Conservation (phyloP, 2,888 invertebrate species). For the Drosophila nr. perissopoda region DNA sequence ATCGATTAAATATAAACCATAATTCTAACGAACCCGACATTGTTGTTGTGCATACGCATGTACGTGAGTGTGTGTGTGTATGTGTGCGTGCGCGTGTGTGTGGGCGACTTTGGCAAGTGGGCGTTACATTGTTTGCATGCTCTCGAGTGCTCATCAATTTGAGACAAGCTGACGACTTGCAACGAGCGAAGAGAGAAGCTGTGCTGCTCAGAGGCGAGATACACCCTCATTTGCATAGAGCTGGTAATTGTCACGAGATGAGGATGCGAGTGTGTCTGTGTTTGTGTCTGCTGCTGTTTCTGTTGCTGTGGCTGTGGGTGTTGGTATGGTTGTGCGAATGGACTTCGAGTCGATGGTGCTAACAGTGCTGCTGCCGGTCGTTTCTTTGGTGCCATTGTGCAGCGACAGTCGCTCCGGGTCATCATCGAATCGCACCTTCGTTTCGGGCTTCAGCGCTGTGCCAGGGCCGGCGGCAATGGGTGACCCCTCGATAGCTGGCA, state of each 20-base stretch:
- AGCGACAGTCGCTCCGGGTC: constrained; percentile 37
- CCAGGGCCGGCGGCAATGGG: neutral
- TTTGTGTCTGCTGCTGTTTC: neutral
- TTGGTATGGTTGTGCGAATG: neutral
- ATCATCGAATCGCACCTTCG: constrained; percentile 64
- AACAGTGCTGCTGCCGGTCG: constrained; percentile 2
- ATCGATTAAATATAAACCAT: constrained; percentile 21
- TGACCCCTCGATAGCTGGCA: constrained; percentile 1
- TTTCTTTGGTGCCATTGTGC: constrained; percentile 45
- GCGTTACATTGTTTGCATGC: constrained; percentile 6
- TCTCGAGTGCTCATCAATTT: constrained; percentile 8
- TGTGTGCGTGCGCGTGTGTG: constrained; percentile 6
- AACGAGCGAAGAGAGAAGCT: neutral
- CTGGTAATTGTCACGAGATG: constrained; percentile 43
- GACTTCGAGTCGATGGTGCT: neutral
- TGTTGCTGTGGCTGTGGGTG: neutral
- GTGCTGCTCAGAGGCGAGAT: constrained; percentile 68
- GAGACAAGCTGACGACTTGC: constrained; percentile 4
- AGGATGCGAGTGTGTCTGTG: neutral
- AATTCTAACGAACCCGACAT: constrained; percentile 12
- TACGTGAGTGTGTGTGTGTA: constrained; percentile 9
- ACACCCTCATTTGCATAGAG: constrained; percentile 79
- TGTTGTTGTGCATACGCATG: neutral
- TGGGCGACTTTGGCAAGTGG: constrained; percentile 15
- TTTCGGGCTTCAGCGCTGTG: constrained; percentile 29